Conservation (phyloP, 2,113 vertebrate species). For the Serilophus lunatus region DNA sequence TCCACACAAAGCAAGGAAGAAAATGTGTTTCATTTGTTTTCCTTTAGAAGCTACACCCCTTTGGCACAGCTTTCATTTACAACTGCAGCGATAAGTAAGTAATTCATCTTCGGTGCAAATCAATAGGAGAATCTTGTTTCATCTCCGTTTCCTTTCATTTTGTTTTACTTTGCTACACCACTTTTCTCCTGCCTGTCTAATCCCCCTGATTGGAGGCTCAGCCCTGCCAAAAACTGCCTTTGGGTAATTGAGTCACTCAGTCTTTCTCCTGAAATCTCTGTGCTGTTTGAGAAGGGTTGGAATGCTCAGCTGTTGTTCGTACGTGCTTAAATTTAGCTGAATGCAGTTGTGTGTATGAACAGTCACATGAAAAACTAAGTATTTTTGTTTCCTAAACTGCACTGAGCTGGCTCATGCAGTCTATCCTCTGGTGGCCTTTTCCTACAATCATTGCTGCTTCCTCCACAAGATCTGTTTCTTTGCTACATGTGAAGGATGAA, state of each 20-base stretch:
- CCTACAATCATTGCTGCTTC: background rate
- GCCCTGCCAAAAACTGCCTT: background rate
- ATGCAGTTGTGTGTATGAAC: background rate
- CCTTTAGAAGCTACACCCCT: background rate
- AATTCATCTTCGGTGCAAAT: slow-evolving; percentile 22
- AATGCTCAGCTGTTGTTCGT: background rate
- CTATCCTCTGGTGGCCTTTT: background rate
- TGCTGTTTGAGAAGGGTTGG: background rate
- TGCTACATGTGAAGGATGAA: background rate
- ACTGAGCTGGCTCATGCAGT: background rate
- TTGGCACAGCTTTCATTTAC: slow-evolving; percentile 40
- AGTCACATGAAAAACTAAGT: background rate
- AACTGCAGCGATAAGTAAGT: slow-evolving; percentile 26
- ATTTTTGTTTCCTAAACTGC: background rate
- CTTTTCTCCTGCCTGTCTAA: background rate
- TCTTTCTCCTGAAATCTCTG: background rate
- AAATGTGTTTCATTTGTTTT: slow-evolving; percentile 1
- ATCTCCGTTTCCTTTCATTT: background rate
- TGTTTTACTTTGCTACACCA: background rate
- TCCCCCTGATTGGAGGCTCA: background rate
- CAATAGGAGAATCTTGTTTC: slow-evolving; percentile 28
- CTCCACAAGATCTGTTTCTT: background rate
- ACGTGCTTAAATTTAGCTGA: background rate
- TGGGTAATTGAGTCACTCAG: background rate
- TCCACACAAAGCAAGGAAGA: background rate